Evolutionary conservation across 1,140 invertebrate genomes (phyloP), one percentile per base, ranked within the genome.

Genomic region (Orchesella cincta): DNA sequence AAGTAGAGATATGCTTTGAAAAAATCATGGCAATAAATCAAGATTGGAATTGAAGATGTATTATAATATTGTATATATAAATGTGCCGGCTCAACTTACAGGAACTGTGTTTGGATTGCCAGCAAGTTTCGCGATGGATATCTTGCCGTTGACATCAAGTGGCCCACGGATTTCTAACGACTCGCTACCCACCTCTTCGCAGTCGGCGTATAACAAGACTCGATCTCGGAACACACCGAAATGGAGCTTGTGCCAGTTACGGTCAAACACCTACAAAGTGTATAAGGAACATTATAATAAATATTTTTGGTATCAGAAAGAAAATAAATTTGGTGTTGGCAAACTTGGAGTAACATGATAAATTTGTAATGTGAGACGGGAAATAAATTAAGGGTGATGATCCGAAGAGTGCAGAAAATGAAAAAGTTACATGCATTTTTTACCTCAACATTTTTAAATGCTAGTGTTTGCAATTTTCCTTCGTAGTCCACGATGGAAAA

Each of bases 201-300:
- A 94, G 83, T 94, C 93, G 0, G 93, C 85, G 79, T 92, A 92
- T 1, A 93, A 84, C 18, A 89, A 84, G 0, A 92, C 88, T 33
- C 88, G 87, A 72, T 92, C 88, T 76, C 89, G 87, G 74, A 88
- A 90, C 1, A 93, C 88, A 1, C 91, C 91, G 76, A 93, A 88
- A 83, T 93, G 91, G 5, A 94, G 86, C 86, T 94, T 94, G 83
- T 94, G 93, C 93, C 93, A 94, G 62, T 90, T 88, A 73, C 88
- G 88, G 80, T 91, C 89, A 83, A 94, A 93, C n/a, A 93, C 85
- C 91, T 92, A 84, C 8, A 87, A 87, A 75, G 75, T 75, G n/a
- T n/a, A 72, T 82, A 62, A 71, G 2, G 16, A 67, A 74, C 20
- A 70, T n/a, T n/a, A n/a, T 1, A 51, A 34, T 12, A 51, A 51